Percentiles rank a stretch among this genome's conserved stretches.
Conservation (phyloP, 2,113 vertebrate species). For the Protobothrops flavoviridis region DNA sequence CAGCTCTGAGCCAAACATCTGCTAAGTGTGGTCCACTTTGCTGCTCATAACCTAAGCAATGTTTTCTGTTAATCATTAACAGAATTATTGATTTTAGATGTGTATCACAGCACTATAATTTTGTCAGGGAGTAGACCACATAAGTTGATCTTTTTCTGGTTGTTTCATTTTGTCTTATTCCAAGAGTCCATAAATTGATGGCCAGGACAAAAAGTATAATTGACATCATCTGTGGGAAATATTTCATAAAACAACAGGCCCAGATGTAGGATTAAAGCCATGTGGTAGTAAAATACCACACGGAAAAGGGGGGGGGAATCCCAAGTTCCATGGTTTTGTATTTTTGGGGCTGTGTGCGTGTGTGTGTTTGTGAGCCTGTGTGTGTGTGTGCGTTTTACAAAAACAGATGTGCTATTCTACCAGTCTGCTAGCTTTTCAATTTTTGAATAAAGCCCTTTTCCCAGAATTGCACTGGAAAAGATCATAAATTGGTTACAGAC, state of each 20-base stretch:
- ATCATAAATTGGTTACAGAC: slow-evolving; percentile 86
- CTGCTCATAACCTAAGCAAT: slow-evolving; percentile 85
- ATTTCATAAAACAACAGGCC: slow-evolving; percentile 93
- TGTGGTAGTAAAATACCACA: slow-evolving; percentile 91
- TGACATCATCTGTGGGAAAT: slow-evolving; percentile 93
- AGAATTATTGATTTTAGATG: slow-evolving; percentile 92
- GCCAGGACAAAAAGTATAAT: slow-evolving; percentile 89
- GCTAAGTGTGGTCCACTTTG: slow-evolving; percentile 80
- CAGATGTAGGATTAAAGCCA: slow-evolving; percentile 91
- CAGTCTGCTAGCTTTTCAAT: slow-evolving; percentile 80
- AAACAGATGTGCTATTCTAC: slow-evolving; percentile 87
- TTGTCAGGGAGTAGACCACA: slow-evolving; percentile 88
- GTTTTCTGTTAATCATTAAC: slow-evolving; percentile 86
- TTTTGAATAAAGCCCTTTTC: slow-evolving; percentile 66
- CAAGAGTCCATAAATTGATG: slow-evolving; percentile 89
- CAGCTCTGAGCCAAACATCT: slow-evolving; percentile 82
- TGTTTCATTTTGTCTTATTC: slow-evolving; percentile 89
- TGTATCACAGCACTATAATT: slow-evolving; percentile 87
- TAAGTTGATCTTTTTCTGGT: slow-evolving; percentile 88
- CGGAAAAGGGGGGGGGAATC: slow-evolving; percentile 79
- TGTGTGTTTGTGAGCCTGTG: slow-evolving; percentile 48
- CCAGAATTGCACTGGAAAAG: slow-evolving; percentile 74
- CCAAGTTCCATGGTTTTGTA: slow-evolving; percentile 83
- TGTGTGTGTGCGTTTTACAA: slow-evolving; percentile 72
- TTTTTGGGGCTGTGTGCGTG: slow-evolving; percentile 26